Evolutionary conservation across 2,888 invertebrate species (phyloP).

Genomic region (Ephialtes manifestator): DNA sequence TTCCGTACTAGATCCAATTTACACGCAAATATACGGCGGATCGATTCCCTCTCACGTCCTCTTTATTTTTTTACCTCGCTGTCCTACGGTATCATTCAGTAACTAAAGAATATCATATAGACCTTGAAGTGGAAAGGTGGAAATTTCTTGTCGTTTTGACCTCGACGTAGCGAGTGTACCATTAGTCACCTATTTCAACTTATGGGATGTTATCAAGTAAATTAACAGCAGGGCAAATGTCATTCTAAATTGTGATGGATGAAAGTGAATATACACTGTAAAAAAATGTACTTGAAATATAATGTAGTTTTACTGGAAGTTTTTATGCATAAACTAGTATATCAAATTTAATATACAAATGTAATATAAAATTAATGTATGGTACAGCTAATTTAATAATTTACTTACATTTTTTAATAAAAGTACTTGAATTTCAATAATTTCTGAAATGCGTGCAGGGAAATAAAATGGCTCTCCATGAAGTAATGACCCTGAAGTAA

Average conservation of each 20-base stretch:
- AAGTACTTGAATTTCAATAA: neutral
- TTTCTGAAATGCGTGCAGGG: neutral
- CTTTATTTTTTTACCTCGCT: neutral
- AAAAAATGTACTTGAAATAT: no score
- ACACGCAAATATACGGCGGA: conserved; percentile 57
- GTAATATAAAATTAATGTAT: no score
- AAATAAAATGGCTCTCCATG: neutral
- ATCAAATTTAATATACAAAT: no score
- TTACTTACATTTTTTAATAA: no score
- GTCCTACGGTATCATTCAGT: neutral
- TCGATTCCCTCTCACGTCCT: conserved; percentile 50
- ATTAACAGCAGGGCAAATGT: neutral
- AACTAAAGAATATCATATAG: neutral
- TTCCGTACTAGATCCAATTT: conserved; percentile 57
- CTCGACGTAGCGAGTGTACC: neutral
- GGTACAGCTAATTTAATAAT: no score
- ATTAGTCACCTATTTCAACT: neutral
- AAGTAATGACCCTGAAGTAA: neutral
- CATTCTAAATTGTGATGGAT: neutral
- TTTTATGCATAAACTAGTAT: no score
- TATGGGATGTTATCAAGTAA: neutral
- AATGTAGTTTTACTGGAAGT: no score
- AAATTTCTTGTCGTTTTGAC: neutral
- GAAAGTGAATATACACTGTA: neutral
- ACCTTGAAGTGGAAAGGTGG: neutral